A percentile compares a stretch with the other conserved stretches of the same genome.
Evolutionary conservation across 2,888 invertebrate species (phyloP).

Genomic region (Coremacera marginata): DNA sequence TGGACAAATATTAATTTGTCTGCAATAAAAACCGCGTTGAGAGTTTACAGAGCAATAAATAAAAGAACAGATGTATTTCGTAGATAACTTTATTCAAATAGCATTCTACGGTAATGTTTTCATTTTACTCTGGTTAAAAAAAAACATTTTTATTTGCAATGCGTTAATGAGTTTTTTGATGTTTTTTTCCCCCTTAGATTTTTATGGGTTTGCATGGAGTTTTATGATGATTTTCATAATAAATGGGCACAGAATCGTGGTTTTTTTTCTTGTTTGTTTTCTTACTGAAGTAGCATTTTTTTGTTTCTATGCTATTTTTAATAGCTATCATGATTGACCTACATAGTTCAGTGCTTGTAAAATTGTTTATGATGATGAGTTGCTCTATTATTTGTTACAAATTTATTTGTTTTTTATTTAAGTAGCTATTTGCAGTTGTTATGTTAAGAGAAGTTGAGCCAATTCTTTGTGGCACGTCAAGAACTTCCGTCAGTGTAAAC

Average conservation of each 20-base stretch:
- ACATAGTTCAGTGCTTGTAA: background rate
- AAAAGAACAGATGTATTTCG: slow-evolving; percentile 20
- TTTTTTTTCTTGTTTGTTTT: background rate
- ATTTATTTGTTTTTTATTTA: background rate
- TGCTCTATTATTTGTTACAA: no score
- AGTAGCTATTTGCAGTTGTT: background rate
- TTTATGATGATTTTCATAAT: background rate
- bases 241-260: no score
- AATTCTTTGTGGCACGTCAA: background rate
- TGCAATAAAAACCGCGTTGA: background rate
- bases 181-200: background rate
- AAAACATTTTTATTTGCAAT: slow-evolving; percentile 15
- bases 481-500: background rate
- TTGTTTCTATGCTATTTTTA: background rate
- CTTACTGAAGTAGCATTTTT: background rate
- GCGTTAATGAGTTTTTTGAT: slow-evolving; percentile 30
- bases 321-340: background rate
- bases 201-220: background rate
- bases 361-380: no score
- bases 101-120: background rate
- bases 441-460: background rate
- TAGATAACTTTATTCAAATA: slow-evolving; percentile 4
- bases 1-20: slow-evolving; percentile 27
- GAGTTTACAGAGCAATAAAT: background rate
- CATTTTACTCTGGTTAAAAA: background rate